Percentiles rank a stretch among this genome's conserved stretches.
Evolutionary conservation across 2,797 vertebrate species (phyloP).

Genomic region (Natrix natrix): DNA sequence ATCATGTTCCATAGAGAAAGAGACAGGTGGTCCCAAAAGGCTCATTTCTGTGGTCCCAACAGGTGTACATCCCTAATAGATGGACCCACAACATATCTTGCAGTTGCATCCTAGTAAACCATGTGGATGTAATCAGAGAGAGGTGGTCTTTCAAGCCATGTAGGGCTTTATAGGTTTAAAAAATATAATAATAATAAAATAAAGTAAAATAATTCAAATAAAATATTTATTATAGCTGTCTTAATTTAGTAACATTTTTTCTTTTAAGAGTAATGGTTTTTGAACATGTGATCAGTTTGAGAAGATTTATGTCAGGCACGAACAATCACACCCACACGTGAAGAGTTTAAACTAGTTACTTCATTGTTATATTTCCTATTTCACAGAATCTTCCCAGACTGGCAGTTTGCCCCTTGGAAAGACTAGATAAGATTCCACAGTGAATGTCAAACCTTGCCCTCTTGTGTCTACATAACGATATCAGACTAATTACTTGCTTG

Average conservation of each 20-base stretch:
- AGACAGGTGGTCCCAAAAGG: background rate
- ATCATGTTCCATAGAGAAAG: background rate
- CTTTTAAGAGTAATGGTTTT: background rate
- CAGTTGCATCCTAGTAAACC: background rate
- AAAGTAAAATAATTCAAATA: background rate
- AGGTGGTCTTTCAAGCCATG: background rate
- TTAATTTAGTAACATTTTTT: background rate
- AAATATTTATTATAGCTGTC: background rate
- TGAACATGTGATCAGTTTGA: background rate
- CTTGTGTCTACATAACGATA: too few species aligned
- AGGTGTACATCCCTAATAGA: background rate
- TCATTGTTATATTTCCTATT: background rate
- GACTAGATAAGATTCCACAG: background rate
- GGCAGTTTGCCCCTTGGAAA: background rate
- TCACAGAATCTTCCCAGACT: background rate
- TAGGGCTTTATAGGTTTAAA: too few species aligned
- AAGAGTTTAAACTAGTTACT: background rate
- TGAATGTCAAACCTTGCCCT: too few species aligned
- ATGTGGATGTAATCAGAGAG: background rate
- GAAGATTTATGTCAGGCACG: background rate
- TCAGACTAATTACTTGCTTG: too few species aligned
- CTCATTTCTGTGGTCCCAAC: background rate
- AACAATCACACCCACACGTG: background rate
- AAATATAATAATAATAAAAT: background rate
- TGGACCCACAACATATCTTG: background rate